Base-by-base conservation (phyloP, 2,797 vertebrate genomes). In the Peromyscus aztecus region DNA sequence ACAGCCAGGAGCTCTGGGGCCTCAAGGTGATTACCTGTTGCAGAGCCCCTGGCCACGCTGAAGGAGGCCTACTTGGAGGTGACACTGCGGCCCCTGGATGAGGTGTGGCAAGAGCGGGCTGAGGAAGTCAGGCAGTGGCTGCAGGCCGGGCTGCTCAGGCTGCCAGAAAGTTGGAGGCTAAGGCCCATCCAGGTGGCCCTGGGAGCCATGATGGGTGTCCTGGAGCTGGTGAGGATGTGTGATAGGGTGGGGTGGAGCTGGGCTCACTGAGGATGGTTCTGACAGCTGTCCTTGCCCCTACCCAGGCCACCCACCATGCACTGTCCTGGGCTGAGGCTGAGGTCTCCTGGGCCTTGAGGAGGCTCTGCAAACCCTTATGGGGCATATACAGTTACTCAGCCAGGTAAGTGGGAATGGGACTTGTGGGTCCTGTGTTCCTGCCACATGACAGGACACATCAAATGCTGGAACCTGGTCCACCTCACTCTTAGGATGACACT, bases 41-140 rank as follows among this genome's bases (percentile, higher is more conserved):
- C 98, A 99, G 99, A 98, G 93, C 99, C 99, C 1, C 94, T 99
- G 96, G 98, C 98, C 78, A 99, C 99, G 0, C 96, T 99, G 95
- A 99, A 99, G 67, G 99, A 98, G 0, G 99, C 99, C 52, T 99
- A 99, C 97, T 99, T 99, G 0, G 99, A 99, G 59, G 99, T 99
- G 88, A 99, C 98, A 1, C 98, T 98, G 90, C 98, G 98, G 97
- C 98, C 97, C 91, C 95, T 99, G 97, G 99, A 99, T 37, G 94
- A 97, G 0, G 95, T 98, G 71, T 99, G 99, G 99, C 98, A 83
- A 89, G 98, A 99, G 75, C 97, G 94, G 43, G 98, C 98, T 1
- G 96, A 98, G 4, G 84, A 95, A 61, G 99, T 98, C 97, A 94
- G 98, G 49, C 97, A 91, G 59, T 96, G 96, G 85, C 96, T 99